Base-by-base conservation (phyloP, 2,888 invertebrate species). In the Crepidodera aurea region DNA sequence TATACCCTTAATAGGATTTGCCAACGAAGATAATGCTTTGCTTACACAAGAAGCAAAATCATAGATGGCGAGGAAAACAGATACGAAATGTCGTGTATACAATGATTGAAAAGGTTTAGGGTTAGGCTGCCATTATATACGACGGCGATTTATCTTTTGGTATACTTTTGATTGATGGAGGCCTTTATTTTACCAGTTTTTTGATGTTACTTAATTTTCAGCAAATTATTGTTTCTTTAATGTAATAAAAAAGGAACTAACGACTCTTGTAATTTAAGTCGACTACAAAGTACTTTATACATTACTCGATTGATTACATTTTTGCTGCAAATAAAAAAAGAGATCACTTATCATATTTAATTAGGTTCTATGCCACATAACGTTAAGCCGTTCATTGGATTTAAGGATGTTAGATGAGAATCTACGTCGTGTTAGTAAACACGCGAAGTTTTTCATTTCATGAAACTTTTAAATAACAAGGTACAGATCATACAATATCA, bases 401-500 rank as follows among this genome's bases (percentile, higher is more conserved):
- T 22, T 37, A 37, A 51, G 25, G 32, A 51, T 39, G 39, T 32
- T 19, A 51, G 37, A 27, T 37, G n/a, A 22, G 15, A 51, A 51
- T 37, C 18, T 27, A 34, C 12, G n/a, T 34, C 10, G n/a, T 19
- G 44, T 8, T 1, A 12, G 22, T 1, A 25, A 44, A 22, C 44
- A 44, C 44, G 44, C 44, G n/a, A 44, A 25, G 5, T 44, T 39
- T 42, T 19, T 16, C 18, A 18, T 19, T 18, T 42, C 15, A 10
- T 1, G 10, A 2, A 15, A 40, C 42, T 19, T 16, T 42, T 19
- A 19, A 44, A 44, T 22, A 19, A 19, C 8, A 44, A 4, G 10
- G 42, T 8, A 42, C 16, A 42, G 19, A 44, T 44, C 34, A 44
- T 25, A 22, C 44, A 22, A 7, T 44, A 44, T 44, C 12, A 44